Base-by-base conservation (phyloP, 1,140 invertebrate genomes). In the Zophobas morio region DNA sequence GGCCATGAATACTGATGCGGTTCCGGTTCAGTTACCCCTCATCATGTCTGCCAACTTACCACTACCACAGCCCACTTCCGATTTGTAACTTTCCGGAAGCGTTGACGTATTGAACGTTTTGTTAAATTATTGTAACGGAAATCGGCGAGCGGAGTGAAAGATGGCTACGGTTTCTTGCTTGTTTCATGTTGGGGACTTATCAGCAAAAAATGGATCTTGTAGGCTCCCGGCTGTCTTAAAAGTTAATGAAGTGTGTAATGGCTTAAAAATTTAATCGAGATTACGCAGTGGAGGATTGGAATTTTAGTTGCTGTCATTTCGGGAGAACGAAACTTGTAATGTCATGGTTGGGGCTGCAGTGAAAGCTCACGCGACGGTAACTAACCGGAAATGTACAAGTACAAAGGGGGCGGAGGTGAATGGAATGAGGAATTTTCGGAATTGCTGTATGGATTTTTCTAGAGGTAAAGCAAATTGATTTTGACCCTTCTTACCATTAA, bases 1-100 rank as follows among this genome's bases (percentile, higher is more conserved):
- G 40, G 80, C 70, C 74, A 78, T 81, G 80, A 81, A 81, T 81
- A 81, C 80, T 79, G 80, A 81, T 81, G 80, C 74, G 57, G 76
- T 77, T 79, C 76, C 60, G 71, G 56, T 78, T 71, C 63, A 73
- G 34, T 74, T 74, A 71, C 74, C 73, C 75, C 63, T 77, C 78
- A 75, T 80, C 78, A 77, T 80, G 78, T 73, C 73, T 60, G 72
- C 49, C 75, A 76, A 75, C 75, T 71, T 70, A 76, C 75, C 32
- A 74, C 75, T 57, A 71, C 75, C 75, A 53, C 78, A 79, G 74
- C 57, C 72, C 75, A 79, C 71, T 54, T 74, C 51, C 76, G 72
- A 78, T 80, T 77, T 78, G 73, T 80, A 78, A 74, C 78, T 54
- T 73, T 80, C 56, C 78, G 54, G 73, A 46, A 40, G 70, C 51